Conservation (phyloP, 2,888 invertebrate genomes). For the Hirtodrosophila cameraria region DNA sequence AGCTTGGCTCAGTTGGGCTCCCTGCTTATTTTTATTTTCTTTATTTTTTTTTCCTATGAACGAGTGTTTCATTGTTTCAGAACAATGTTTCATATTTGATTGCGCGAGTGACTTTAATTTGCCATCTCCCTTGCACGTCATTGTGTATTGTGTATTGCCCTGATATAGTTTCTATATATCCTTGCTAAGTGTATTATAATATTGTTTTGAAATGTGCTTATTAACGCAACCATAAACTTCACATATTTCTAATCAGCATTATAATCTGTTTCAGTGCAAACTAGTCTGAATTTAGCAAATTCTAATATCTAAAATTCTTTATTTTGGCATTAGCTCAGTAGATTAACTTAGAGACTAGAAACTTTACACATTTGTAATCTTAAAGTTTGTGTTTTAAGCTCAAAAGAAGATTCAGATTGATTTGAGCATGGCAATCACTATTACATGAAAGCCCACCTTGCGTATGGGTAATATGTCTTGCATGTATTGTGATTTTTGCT, state of each 20-base stretch:
- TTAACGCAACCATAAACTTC: no score
- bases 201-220: background rate
- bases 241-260: background rate
- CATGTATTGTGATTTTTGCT: no score
- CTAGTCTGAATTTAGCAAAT: no score
- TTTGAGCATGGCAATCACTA: no score
- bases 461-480: no score
- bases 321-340: no score
- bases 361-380: no score
- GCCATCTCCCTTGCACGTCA: slow-evolving; percentile 49
- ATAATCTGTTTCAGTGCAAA: background rate
- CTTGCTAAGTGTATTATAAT: slow-evolving; percentile 20
- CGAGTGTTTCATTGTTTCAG: slow-evolving; percentile 68
- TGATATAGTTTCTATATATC: slow-evolving; percentile 26
- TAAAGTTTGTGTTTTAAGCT: no score
- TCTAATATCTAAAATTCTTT: no score
- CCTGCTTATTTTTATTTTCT: slow-evolving; percentile 8
- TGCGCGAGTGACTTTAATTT: slow-evolving; percentile 72
- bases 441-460: no score
- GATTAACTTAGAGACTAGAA: no score
- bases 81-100: slow-evolving; percentile 73
- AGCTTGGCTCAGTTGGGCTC: slow-evolving; percentile 28
- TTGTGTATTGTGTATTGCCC: slow-evolving; percentile 4
- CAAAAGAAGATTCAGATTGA: no score
- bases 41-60: slow-evolving; percentile 17